Conservation (phyloP, 2,113 vertebrate species). For the Crotalus viridis region DNA sequence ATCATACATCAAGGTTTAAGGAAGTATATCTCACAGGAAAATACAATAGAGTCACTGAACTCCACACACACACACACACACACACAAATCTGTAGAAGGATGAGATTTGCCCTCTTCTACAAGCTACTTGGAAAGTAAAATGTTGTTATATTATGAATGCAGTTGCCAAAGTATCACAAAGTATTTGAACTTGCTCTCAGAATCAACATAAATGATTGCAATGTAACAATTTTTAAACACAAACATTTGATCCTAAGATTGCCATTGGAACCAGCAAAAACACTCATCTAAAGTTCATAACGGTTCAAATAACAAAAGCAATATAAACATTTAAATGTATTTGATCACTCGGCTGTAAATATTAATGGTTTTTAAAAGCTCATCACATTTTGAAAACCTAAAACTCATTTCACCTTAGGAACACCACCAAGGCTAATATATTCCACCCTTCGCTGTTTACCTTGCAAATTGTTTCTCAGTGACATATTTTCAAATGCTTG, state of each 20-base stretch:
- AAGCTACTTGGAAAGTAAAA: background rate
- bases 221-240: background rate
- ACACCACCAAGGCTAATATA: background rate
- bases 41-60: too few relatives aligned
- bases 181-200: background rate
- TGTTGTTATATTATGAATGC: background rate
- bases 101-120: background rate
- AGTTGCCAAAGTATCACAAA: background rate
- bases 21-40: background rate
- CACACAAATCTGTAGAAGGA: background rate
- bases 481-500: slow-evolving; percentile 20
- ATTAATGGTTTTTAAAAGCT: slow-evolving; percentile 12
- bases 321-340: background rate
- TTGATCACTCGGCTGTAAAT: background rate
- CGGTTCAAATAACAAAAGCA: background rate
- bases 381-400: background rate
- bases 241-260: background rate
- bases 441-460: slow-evolving; percentile 12
- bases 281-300: background rate
- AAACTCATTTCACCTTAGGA: slow-evolving; percentile 9
- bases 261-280: background rate
- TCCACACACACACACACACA: background rate
- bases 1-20: background rate
- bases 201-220: background rate
- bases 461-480: background rate